Evolutionary conservation across 1,140 invertebrate genomes (phyloP).

Genomic region (Penaeus japonicus): DNA sequence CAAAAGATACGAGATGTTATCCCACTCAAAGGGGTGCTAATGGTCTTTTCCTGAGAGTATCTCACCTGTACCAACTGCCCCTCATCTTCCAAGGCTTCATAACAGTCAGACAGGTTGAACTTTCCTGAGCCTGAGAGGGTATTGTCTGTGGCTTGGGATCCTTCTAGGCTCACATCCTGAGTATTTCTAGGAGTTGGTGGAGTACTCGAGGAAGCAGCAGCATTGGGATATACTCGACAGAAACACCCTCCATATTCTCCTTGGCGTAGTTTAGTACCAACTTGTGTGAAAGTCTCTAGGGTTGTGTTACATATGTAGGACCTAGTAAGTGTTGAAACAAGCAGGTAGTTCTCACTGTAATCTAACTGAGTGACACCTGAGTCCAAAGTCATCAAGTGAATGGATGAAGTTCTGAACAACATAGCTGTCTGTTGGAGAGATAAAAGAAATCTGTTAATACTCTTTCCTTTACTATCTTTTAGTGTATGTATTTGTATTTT

Average conservation of each 20-base stretch:
- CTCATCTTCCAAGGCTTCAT: slow-evolving; percentile 32
- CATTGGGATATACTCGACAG: slow-evolving; percentile 14
- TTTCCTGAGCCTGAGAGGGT: slow-evolving; percentile 7
- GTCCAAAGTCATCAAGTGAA: slow-evolving; percentile 43
- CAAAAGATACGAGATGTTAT: slow-evolving; percentile 20
- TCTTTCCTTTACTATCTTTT: background rate
- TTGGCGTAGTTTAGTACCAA: slow-evolving; percentile 32
- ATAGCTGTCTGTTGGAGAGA: slow-evolving; percentile 34
- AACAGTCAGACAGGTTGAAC: slow-evolving; percentile 35
- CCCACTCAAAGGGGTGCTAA: background rate
- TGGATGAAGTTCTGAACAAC: slow-evolving; percentile 21
- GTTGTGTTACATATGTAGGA: slow-evolving; percentile 42
- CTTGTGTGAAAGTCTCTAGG: slow-evolving; percentile 31
- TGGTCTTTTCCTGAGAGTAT: background rate
- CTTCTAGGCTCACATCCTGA: slow-evolving; percentile 21
- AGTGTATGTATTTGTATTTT: background rate
- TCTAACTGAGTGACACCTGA: slow-evolving; percentile 34
- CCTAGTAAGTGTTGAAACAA: slow-evolving; percentile 36
- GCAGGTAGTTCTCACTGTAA: slow-evolving; percentile 29
- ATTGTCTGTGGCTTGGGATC: background rate
- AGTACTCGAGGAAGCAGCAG: background rate
- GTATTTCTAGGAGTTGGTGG: background rate
- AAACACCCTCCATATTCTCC: slow-evolving; percentile 44
- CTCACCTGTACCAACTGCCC: background rate
- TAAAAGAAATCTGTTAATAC: background rate